Percentiles rank a stretch among this genome's conserved stretches.
phyloP scores from a whole-genome alignment of 2,113 vertebrate genomes.

The Brienomyrus brachyistius region DNA sequence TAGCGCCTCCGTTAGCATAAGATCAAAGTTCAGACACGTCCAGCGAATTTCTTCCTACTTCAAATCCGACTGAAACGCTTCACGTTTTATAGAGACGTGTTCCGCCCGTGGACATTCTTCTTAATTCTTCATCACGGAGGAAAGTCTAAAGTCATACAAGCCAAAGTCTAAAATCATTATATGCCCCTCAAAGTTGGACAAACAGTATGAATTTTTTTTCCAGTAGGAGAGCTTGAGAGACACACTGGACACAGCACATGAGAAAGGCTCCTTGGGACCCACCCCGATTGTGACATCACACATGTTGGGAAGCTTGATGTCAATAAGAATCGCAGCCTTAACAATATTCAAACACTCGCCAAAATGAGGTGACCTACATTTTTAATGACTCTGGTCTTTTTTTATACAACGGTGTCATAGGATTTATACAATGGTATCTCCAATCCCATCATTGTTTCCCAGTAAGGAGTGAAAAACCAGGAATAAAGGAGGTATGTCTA shows the following conservation, averaged over 20 bases:
- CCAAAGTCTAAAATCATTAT: background rate
- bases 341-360: slow-evolving; percentile 51
- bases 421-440: background rate
- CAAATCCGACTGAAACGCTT: background rate
- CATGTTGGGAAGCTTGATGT: slow-evolving; percentile 6
- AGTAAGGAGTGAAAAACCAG: background rate
- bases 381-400: slow-evolving; percentile 44
- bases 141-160: background rate
- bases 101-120: background rate
- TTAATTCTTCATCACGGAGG: background rate
- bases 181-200: background rate
- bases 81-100: background rate
- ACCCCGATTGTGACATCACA: slow-evolving; percentile 25
- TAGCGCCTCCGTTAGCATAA: background rate
- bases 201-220: background rate
- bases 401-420: slow-evolving; percentile 40
- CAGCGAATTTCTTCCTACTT: background rate
- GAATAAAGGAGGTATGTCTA: background rate
- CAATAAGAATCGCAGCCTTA: slow-evolving; percentile 29
- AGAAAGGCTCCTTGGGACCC: background rate
- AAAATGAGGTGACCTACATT: slow-evolving; percentile 48
- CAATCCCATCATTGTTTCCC: background rate
- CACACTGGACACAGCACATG: background rate
- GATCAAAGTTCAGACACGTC: background rate
- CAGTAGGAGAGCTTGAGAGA: background rate